Conservation (phyloP, 2,113 vertebrate species). For the Grus americana region DNA sequence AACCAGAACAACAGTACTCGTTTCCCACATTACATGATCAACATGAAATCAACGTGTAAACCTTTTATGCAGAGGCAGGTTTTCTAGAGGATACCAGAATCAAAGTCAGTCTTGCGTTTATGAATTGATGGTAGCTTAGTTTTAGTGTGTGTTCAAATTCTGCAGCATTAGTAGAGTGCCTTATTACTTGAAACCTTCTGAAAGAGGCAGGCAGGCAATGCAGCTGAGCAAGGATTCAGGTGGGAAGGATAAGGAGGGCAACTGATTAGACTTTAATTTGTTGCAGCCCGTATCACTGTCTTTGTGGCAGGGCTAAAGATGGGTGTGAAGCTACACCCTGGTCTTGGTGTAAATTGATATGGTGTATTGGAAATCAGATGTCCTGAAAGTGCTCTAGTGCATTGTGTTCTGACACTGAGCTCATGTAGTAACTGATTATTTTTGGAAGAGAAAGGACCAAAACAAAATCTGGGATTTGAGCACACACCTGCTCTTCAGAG, state of each 20-base stretch:
- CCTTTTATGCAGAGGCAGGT: neutral
- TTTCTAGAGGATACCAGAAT: neutral
- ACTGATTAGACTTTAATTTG: neutral
- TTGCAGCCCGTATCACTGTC: neutral
- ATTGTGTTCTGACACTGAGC: neutral
- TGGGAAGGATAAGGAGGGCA: neutral
- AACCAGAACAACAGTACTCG: neutral
- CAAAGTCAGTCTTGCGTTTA: neutral
- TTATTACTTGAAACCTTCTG: neutral
- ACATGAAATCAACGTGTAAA: neutral
- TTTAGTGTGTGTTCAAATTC: neutral
- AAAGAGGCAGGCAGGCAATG: neutral
- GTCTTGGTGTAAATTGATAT: neutral
- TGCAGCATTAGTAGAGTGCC: neutral
- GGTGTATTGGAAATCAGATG: neutral
- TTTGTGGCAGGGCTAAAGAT: neutral
- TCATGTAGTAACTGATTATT: fast-evolving
- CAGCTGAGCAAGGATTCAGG: neutral
- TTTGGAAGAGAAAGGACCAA: neutral
- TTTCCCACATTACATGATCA: neutral
- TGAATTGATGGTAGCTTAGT: neutral
- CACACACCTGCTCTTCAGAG: neutral
- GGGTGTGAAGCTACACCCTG: neutral
- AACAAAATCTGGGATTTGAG: neutral
- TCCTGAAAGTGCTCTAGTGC: neutral